Evolutionary conservation across 2,113 vertebrate species (phyloP).

Genomic region (Cervus canadensis): DNA sequence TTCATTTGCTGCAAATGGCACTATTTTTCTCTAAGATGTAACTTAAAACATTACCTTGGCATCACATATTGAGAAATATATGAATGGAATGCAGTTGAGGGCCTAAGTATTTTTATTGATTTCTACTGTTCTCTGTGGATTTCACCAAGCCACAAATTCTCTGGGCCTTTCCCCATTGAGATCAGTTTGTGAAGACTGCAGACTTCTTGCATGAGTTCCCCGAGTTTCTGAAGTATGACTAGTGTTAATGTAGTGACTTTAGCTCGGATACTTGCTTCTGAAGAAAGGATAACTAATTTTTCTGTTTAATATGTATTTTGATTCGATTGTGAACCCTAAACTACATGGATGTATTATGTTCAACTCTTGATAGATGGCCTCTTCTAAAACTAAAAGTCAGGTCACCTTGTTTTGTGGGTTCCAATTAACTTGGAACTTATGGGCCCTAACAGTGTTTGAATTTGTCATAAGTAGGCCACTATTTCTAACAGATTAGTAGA

Average conservation of each 20-base stretch:
- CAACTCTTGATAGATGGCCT: background rate
- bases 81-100: background rate
- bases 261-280: background rate
- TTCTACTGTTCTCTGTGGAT: background rate
- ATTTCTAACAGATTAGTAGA: background rate
- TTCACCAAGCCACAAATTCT: background rate
- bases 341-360: background rate
- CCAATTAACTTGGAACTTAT: background rate
- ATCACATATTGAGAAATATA: background rate
- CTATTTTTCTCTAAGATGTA: background rate
- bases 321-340: background rate
- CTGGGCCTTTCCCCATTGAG: background rate
- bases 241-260: background rate
- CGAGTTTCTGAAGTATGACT: background rate
- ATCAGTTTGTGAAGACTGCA: background rate
- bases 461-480: background rate
- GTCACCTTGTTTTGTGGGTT: background rate
- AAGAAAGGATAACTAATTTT: background rate
- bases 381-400: background rate
- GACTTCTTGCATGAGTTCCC: background rate
- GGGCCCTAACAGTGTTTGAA: background rate
- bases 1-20: background rate
- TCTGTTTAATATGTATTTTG: background rate
- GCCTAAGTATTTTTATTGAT: background rate
- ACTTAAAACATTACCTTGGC: background rate